Conservation (phyloP, 2,797 vertebrate genomes). For the Loris lydekkerianus region DNA sequence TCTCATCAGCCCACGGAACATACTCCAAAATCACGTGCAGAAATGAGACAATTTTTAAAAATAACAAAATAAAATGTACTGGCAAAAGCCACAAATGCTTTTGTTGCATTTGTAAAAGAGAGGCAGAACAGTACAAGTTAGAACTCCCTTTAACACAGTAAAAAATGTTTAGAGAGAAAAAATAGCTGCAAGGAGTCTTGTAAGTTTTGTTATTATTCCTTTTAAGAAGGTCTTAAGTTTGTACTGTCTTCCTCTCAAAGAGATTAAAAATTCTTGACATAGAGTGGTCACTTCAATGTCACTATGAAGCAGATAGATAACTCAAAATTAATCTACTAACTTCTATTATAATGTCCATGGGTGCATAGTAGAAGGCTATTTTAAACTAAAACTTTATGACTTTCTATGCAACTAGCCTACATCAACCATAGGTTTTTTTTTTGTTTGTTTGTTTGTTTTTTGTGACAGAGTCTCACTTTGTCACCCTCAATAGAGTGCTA, state of each 20-base stretch:
- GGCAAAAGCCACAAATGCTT: slow-evolving; percentile 30
- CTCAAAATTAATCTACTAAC: background rate
- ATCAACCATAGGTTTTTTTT: too few relatives aligned
- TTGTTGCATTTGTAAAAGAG: slow-evolving; percentile 20
- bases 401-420: background rate
- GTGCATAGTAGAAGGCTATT: background rate
- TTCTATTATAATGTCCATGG: background rate
- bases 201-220: background rate
- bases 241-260: background rate
- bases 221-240: slow-evolving; percentile 15
- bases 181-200: background rate
- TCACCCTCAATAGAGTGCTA: too few relatives aligned
- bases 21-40: slow-evolving; percentile 17
- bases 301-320: background rate
- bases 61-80: slow-evolving; percentile 73
- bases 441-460: too few relatives aligned
- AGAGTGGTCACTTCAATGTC: background rate
- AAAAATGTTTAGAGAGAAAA: background rate
- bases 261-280: background rate
- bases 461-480: too few relatives aligned
- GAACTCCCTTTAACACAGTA: background rate
- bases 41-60: slow-evolving; percentile 63
- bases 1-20: too few relatives aligned
- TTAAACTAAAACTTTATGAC: background rate
- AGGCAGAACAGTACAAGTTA: slow-evolving; percentile 26